Evolutionary conservation across 2,113 vertebrate genomes (phyloP).

Genomic region (Lophura nycthemera): DNA sequence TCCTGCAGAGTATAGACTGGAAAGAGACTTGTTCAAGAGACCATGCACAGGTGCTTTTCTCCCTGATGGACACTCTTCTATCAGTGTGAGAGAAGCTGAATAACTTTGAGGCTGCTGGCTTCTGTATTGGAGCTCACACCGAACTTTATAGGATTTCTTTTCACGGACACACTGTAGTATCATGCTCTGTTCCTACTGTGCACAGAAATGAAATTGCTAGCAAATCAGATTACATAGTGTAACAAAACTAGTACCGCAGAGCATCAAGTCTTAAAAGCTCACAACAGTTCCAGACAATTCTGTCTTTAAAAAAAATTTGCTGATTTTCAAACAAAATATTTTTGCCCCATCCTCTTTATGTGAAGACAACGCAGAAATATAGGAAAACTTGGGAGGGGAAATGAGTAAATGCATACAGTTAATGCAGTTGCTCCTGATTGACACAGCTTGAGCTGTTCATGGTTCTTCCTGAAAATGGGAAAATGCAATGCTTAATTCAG

Average conservation of each 20-base stretch:
- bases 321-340: neutral
- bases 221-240: too few species aligned
- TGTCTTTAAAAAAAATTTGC: neutral
- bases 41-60: fast-evolving
- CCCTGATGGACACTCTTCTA: neutral
- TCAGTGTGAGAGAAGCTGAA: neutral
- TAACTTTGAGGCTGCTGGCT: neutral
- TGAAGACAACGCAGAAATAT: too few species aligned
- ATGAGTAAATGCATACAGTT: too few species aligned
- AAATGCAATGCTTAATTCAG: too few species aligned
- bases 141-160: neutral
- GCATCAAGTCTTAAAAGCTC: neutral
- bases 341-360: neutral
- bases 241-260: neutral
- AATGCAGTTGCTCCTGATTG: too few species aligned
- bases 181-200: neutral
- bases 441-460: too few species aligned
- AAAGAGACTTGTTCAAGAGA: conserved; percentile 7
- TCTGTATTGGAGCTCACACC: neutral
- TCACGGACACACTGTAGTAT: neutral
- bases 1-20: neutral
- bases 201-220: neutral
- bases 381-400: too few species aligned
- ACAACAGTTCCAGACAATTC: neutral
- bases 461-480: too few species aligned